Evolutionary conservation across 2,113 vertebrate genomes (phyloP), one percentile per base, ranked within the genome.

Genomic region (Mormoops blainvillei): DNA sequence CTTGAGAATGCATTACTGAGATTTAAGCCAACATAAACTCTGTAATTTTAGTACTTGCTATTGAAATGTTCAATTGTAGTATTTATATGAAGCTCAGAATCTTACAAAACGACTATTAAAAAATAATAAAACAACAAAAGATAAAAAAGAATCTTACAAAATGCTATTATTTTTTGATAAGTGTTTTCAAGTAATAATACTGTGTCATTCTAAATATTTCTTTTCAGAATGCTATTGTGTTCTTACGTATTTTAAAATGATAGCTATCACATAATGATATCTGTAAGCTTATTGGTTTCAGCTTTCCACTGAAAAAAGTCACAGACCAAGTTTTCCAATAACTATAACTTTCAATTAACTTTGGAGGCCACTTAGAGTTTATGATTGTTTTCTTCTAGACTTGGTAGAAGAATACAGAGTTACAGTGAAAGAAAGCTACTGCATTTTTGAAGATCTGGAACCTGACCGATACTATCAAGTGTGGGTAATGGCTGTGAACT

Each of bases 401-500:
- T 97, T 99, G 92, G 98, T 99, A 24, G 99, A 99, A 98, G 99
- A 99, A 97, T 99, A 99, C 98, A 99, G 99, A 91, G 98, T 99
- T 94, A 99, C 99, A 0, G 99, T 99, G 97, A 99, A 99, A 97
- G 99, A 99, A 98, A 99, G 99, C 96, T 99, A 99, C 97, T 99
- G 99, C 93, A 98, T 99, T 89, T 98, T 99, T 98, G 99, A 99
- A 97, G 99, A 99, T 93, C 97, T 99, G 97, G 99, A 99, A 80
- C 99, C 99, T 45, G 99, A 99, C 97, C 99, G 85, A 96, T 98
- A 97, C 84, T 99, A 99, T 97, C 99, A 99, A 85, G 99, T 99
- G 81, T 99, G 99, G 99, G 99, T 99, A 94, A 99, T 99, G 99
- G 99, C 99, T 80, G 99, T 99, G 97, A 99, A 99, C 96, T 98